These are phyloP conservation scores for Cairina moschata DNA, from an alignment of 2,113 vertebrate species.

Conservation along the genomic window DNA sequence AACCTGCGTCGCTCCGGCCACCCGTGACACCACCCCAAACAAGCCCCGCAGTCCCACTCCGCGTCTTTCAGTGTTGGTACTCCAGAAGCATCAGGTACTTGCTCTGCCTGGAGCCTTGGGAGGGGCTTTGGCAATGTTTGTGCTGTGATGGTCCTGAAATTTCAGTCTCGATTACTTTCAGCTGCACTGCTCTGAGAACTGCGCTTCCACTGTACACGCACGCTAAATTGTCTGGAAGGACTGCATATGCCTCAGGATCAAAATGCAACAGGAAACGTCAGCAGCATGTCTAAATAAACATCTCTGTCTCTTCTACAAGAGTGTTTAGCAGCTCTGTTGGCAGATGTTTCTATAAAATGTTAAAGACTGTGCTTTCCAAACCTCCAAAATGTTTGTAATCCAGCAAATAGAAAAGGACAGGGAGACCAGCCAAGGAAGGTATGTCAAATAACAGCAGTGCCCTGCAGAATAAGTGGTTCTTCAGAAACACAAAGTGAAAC, in stretches of 20 bases:
- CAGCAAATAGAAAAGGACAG: background rate
- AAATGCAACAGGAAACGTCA: constrained; percentile 58
- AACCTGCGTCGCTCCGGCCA: accelerated
- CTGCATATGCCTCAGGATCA: constrained; percentile 63
- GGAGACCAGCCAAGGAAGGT: constrained; percentile 1
- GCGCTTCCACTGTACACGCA: constrained; percentile 12
- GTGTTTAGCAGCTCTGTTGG: constrained; percentile 49
- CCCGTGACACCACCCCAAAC: accelerated
- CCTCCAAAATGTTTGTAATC: constrained; percentile 41
- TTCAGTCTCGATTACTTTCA: constrained; percentile 46
- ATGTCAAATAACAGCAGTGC: background rate
- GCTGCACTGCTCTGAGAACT: background rate
- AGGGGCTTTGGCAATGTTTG: background rate
- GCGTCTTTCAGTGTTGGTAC: background rate
- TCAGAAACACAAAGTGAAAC: background rate
- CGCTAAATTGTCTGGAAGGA: constrained; percentile 69
- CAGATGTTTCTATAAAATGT: constrained; percentile 73
- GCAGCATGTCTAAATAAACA: constrained; percentile 65
- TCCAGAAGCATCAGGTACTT: background rate
- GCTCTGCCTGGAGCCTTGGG: background rate
- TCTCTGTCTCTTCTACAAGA: constrained; percentile 48
- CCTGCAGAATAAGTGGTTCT: background rate
- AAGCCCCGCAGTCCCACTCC: accelerated
- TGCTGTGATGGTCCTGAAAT: background rate
- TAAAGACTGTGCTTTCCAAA: constrained; percentile 58